A percentile compares a stretch with the other conserved stretches of the same genome.
Evolutionary conservation across 1,140 invertebrate species (phyloP).

Genomic region (Ganaspis sp.): DNA sequence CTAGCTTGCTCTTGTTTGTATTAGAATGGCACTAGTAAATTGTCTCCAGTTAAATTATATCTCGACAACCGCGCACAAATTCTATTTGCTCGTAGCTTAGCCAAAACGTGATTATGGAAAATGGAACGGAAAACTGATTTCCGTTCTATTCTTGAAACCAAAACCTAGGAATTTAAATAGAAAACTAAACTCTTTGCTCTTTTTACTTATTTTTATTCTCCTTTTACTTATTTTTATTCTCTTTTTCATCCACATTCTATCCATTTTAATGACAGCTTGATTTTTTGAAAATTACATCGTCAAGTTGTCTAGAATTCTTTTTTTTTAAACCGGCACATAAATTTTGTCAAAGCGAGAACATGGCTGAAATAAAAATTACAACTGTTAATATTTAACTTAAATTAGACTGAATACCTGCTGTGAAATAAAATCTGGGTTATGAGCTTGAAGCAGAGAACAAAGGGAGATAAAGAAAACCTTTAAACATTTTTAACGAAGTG

Average conservation of each 20-base stretch:
- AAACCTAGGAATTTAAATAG: not conserved
- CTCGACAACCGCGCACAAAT: conserved; percentile 54
- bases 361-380: not conserved
- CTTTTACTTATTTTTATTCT: not conserved
- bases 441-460: not conserved
- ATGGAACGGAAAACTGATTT: not conserved
- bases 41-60: conserved; percentile 60
- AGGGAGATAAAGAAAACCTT: conserved; percentile 5
- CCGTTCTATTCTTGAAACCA: not conserved
- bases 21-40: conserved; percentile 59
- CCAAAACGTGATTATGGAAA: conserved; percentile 37
- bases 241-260: too few relatives aligned
- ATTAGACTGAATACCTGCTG: not conserved
- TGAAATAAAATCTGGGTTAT: conserved; percentile 15
- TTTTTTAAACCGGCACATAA: not conserved
- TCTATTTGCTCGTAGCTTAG: conserved; percentile 58
- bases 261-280: too few relatives aligned
- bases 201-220: not conserved
- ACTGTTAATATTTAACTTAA: not conserved
- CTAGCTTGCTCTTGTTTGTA: conserved; percentile 48
- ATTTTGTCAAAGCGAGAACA: not conserved
- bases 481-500: not conserved
- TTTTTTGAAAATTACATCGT: not conserved
- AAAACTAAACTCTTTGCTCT: not conserved
- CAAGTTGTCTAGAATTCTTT: too few relatives aligned